Evolutionary conservation across 2,797 vertebrate genomes (phyloP).

Genomic region (Anas capensis): DNA sequence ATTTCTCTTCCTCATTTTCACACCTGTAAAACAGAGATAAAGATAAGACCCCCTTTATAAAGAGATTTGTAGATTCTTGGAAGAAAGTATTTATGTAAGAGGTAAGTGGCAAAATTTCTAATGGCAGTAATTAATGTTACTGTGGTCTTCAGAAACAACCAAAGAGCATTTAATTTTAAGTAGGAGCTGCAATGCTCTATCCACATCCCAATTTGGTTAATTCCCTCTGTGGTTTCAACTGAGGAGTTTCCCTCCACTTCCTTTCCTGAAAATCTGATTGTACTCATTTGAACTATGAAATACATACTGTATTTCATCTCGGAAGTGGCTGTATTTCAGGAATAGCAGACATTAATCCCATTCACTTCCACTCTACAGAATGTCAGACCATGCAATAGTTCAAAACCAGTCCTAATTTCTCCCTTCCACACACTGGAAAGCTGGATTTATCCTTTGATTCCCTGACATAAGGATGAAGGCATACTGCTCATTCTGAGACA

Average conservation of each 20-base stretch:
- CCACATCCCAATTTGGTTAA: neutral
- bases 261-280: neutral
- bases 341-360: neutral
- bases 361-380: neutral
- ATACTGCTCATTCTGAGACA: neutral
- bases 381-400: neutral
- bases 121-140: neutral
- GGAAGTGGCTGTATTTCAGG: neutral
- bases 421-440: neutral
- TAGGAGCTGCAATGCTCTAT: neutral
- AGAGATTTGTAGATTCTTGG: neutral
- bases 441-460: neutral
- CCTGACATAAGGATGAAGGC: neutral
- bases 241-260: neutral
- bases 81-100: neutral
- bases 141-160: neutral
- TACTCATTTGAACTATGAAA: neutral
- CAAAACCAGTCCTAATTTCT: neutral
- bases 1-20: neutral
- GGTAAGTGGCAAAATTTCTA: neutral
- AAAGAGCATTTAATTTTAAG: neutral
- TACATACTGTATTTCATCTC: neutral
- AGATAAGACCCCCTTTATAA: neutral
- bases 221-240: fast-evolving
- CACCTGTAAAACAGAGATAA: neutral